These are phyloP conservation scores for Herpailurus yagouaroundi DNA, from an alignment of 2,113 vertebrate species.

Conservation along the genomic window DNA sequence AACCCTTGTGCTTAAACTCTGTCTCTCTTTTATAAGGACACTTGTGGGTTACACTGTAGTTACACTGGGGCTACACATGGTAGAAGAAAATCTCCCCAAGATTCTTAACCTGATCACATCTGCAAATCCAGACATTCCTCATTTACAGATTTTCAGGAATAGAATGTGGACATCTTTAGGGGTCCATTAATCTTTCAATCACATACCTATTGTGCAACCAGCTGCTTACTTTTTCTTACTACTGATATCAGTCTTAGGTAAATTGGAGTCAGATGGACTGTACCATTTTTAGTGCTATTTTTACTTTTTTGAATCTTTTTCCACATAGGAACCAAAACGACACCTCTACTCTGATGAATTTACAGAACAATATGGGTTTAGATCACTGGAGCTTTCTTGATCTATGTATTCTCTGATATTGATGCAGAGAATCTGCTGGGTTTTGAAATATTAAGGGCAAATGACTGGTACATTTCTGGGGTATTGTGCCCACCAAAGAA, in stretches of 20 bases:
- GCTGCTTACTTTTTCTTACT: constrained; percentile 14
- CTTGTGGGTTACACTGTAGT: background rate
- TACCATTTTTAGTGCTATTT: constrained; percentile 36
- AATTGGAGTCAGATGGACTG: background rate
- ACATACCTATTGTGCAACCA: background rate
- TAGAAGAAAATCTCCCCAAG: background rate
- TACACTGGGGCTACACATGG: background rate
- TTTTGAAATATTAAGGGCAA: constrained; percentile 58
- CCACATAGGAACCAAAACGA: constrained; percentile 29
- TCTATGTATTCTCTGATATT: constrained; percentile 43
- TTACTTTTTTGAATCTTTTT: constrained; percentile 54
- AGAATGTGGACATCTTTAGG: background rate
- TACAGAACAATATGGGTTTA: background rate
- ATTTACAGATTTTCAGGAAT: background rate
- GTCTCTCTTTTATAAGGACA: background rate
- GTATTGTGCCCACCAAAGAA: constrained; percentile 41
- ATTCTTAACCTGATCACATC: background rate
- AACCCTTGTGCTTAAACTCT: background rate
- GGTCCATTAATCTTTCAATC: background rate
- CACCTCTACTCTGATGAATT: background rate
- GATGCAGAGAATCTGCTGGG: constrained; percentile 42
- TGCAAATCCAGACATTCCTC: background rate
- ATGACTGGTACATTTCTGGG: constrained; percentile 51
- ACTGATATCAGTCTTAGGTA: background rate
- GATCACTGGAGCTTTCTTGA: constrained; percentile 33